Evolutionary conservation across 35 echinoderm and acorn worm genomes (phyloP).

Genomic region (Amphiura filiformis): DNA sequence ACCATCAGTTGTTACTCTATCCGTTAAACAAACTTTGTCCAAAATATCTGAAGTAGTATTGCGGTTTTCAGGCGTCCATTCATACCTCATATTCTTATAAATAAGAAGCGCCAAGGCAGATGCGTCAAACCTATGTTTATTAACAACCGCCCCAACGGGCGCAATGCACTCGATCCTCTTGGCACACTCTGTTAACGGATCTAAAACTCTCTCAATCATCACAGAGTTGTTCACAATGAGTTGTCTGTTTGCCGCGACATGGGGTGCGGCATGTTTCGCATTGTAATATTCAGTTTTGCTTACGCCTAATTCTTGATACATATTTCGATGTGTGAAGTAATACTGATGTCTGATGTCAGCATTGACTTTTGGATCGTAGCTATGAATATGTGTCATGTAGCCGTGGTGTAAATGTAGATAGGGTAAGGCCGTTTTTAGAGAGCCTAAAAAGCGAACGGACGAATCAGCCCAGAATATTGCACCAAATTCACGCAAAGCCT

Average conservation of each 20-base stretch:
- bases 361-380: conserved; percentile 42
- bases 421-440: conserved; percentile 47
- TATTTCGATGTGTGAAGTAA: conserved; percentile 3
- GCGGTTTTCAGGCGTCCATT: conserved; percentile 54
- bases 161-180: conserved; percentile 49
- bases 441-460: conserved; percentile 40
- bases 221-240: conserved; percentile 69
- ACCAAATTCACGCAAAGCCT: conserved; percentile 66
- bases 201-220: conserved; percentile 48
- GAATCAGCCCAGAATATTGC: conserved; percentile 77
- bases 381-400: conserved; percentile 55
- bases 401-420: conserved; percentile 54
- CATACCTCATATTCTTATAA: conserved; percentile 56
- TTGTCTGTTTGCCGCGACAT: conserved; percentile 57
- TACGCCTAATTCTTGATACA: conserved; percentile 31
- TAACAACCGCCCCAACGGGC: conserved; percentile 26
- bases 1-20: too few relatives aligned
- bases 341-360: conserved; percentile 27
- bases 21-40: not conserved
- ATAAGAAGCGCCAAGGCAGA: conserved; percentile 57
- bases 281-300: conserved; percentile 27
- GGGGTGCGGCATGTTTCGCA: conserved; percentile 31
- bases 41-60: not conserved
- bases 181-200: conserved; percentile 51
- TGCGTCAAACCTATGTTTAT: conserved; percentile 55